Evolutionary conservation across 2,888 invertebrate species (phyloP), one percentile per base, ranked within the genome.

Genomic region (Calameuta pallipes): DNA sequence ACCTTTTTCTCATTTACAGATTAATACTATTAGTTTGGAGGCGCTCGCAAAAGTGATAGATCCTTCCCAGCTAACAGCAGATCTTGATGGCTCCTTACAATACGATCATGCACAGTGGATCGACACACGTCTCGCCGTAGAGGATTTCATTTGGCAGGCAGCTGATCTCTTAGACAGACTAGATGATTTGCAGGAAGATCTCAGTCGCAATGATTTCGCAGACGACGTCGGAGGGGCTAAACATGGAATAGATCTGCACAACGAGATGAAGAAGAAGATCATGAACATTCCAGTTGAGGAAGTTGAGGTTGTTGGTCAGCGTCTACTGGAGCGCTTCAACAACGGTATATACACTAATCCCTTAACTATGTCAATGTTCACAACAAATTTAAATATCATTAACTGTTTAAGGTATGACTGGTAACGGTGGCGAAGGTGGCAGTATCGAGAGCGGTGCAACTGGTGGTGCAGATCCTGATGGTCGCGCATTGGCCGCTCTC

Each of bases 101-200:
- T 99, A 99, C 92, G 98, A 99, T 92, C 98, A 99, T 93, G 95
- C 97, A 84, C 97, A 97, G 90, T 99, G 99, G 99, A 96, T 99
- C 88, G 98, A 99, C 89, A 95, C 98, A 82, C 94, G 99, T 92
- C 92, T 98, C 92, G 97, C 98, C 79, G 94, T 98, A 87, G 99
- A 99, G 93, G 98, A 98, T 90, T 97, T 99, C 92, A 96, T 97
- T 87, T 98, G 98, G 98, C 98, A 98, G 93, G 97, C 98, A 1
- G 96, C 97, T 75, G 99, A 99, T 91, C 94, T 98, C 82, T 94
- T 98, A 81, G 98, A 98, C 91, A 94, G 98, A 82, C 94, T 99
- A 80, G 98, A 99, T 88, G 97, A 98, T 89, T 93, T 98, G 82
- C 97, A 98, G 90, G 98, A 98, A 90, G 98, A 98, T 91, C 94